Conservation (phyloP, 2,797 vertebrate genomes). For the Periparus ater region DNA sequence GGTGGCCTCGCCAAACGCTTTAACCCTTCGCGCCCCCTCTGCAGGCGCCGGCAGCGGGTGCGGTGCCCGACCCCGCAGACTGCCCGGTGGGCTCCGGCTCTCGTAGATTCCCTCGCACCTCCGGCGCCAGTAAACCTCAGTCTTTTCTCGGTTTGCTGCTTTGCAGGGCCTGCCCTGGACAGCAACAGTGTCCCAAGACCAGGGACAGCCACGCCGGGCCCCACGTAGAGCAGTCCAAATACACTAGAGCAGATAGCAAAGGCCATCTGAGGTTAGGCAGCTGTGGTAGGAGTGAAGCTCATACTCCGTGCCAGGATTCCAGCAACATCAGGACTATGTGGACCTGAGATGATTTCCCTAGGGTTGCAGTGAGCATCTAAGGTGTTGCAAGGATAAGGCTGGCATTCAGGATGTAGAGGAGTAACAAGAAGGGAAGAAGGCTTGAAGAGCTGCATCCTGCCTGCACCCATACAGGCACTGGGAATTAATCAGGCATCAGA, state of each 20-base stretch:
- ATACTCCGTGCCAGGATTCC: not conserved
- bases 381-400: not conserved
- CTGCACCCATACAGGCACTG: fast-evolving
- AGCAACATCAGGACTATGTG: not conserved
- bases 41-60: not conserved
- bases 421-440: not conserved
- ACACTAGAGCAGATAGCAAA: not conserved
- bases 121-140: not conserved
- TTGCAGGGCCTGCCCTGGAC: not conserved
- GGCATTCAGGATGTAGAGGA: fast-evolving
- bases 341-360: not conserved
- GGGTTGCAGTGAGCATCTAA: not conserved
- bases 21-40: not conserved
- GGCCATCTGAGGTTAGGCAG: not conserved
- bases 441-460: not conserved
- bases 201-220: not conserved
- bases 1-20: constrained; percentile 6
- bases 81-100: not conserved
- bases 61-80: not conserved
- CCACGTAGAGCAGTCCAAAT: not conserved
- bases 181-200: not conserved
- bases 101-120: not conserved
- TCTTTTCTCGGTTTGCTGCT: not conserved
- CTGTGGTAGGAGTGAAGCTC: not conserved
- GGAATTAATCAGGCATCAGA: not conserved